Conservation (phyloP, 2,797 vertebrate species). For the Peromyscus aztecus region DNA sequence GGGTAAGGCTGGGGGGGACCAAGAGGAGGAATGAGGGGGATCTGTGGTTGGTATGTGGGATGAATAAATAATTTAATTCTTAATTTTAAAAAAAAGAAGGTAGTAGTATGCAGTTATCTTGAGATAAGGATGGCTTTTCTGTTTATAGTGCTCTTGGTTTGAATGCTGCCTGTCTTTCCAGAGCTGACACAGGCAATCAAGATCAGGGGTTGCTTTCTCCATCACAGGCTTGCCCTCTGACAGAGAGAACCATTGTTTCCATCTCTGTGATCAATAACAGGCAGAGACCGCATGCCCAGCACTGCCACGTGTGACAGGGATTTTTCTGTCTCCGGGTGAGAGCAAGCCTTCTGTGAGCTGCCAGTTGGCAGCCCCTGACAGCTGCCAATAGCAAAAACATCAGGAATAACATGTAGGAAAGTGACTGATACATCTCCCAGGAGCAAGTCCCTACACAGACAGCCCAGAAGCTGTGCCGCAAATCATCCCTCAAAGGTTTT, state of each 20-base stretch:
- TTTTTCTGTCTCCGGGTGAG: conserved; percentile 60
- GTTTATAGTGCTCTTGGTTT: neutral
- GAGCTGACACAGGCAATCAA: neutral
- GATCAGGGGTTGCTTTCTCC: neutral
- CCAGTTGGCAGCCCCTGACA: conserved; percentile 61
- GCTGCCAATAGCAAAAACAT: conserved; percentile 74
- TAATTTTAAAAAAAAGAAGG: too few relatives aligned
- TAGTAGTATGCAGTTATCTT: neutral
- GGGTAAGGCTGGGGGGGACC: too few relatives aligned
- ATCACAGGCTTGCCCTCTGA: neutral
- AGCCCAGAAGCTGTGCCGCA: neutral
- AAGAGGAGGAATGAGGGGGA: too few relatives aligned
- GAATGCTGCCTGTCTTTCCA: neutral
- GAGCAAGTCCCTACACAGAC: conserved; percentile 7
- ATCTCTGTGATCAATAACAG: neutral
- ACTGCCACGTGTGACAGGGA: neutral
- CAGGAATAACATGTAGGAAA: conserved; percentile 47
- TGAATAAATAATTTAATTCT: too few relatives aligned
- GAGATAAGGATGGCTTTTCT: too few relatives aligned
- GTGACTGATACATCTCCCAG: neutral
- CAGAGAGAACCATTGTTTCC: conserved; percentile 52
- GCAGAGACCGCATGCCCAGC: neutral
- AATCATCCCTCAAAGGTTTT: neutral
- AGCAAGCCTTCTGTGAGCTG: conserved; percentile 32
- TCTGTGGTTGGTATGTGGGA: too few relatives aligned